Conservation (phyloP, 2,113 vertebrate genomes). For the Myodes glareolus region DNA sequence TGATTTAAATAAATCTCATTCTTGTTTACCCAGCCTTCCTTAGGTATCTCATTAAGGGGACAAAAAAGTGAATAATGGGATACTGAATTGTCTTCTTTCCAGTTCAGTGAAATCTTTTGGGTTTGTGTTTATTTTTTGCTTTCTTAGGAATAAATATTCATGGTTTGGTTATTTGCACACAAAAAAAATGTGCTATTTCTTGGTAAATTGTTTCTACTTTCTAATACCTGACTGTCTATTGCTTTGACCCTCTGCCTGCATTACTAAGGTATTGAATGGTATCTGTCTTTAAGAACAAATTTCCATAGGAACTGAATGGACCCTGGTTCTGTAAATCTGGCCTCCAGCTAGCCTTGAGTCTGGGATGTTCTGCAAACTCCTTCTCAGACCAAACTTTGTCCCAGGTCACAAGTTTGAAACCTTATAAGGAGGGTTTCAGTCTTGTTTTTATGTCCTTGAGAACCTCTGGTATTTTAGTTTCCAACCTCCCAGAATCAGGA, state of each 20-base stretch:
- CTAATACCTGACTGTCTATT: not conserved
- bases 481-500: not conserved
- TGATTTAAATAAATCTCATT: not conserved
- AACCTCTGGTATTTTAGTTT: slow-evolving; percentile 19
- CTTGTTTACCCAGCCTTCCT: not conserved
- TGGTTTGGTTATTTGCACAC: not conserved
- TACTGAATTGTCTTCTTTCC: not conserved
- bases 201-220: not conserved
- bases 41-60: not conserved
- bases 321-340: not conserved
- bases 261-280: not conserved
- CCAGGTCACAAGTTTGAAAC: not conserved
- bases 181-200: not conserved
- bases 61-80: not conserved
- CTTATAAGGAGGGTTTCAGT: not conserved
- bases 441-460: slow-evolving; percentile 7
- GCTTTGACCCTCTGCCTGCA: not conserved
- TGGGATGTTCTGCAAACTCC: not conserved
- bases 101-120: not conserved
- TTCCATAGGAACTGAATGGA: not conserved
- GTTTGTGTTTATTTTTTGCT: not conserved
- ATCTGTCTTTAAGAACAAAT: not conserved
- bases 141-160: not conserved
- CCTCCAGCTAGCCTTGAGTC: not conserved
- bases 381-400: slow-evolving; percentile 42